These are phyloP conservation scores for Solea senegalensis DNA, from an alignment of 2,113 vertebrate genomes.

Conservation along the genomic window DNA sequence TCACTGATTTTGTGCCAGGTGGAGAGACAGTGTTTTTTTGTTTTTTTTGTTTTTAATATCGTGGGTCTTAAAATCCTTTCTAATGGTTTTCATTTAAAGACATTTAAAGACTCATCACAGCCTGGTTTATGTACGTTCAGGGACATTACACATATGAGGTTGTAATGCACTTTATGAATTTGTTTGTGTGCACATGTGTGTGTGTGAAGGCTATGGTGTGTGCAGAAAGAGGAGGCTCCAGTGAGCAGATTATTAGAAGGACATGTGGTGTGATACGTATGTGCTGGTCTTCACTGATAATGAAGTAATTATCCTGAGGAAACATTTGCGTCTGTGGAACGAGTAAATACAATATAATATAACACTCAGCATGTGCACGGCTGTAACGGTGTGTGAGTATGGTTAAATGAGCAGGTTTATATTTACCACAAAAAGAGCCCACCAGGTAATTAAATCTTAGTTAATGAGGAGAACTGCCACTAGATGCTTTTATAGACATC, in stretches of 20 bases:
- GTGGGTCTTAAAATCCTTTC: conserved; percentile 17
- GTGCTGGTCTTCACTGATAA: conserved; percentile 58
- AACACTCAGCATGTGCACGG: conserved; percentile 12
- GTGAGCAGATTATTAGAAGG: conserved; percentile 34
- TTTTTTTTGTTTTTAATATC: neutral
- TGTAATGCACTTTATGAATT: neutral
- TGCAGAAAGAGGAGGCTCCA: neutral
- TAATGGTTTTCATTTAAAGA: conserved; percentile 27
- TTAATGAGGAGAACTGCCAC: conserved; percentile 47
- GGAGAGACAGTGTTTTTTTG: neutral
- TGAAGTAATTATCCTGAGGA: conserved; percentile 49
- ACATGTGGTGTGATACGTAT: conserved; percentile 22
- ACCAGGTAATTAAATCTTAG: conserved; percentile 56
- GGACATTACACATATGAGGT: conserved; percentile 9
- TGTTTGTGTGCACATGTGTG: conserved; percentile 11
- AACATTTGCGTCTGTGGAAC: conserved; percentile 28
- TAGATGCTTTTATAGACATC: conserved; percentile 49
- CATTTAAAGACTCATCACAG: neutral
- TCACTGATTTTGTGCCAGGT: neutral
- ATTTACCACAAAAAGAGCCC: conserved; percentile 35
- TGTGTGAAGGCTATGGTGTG: conserved; percentile 3
- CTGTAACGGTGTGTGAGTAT: conserved; percentile 1
- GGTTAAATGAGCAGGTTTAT: conserved; percentile 32
- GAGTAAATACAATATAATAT: conserved; percentile 40
- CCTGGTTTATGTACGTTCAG: conserved; percentile 22